Evolutionary conservation across 92 coral and sea anemone genomes (phyloP).

Genomic region (Epizoanthus scotinus): DNA sequence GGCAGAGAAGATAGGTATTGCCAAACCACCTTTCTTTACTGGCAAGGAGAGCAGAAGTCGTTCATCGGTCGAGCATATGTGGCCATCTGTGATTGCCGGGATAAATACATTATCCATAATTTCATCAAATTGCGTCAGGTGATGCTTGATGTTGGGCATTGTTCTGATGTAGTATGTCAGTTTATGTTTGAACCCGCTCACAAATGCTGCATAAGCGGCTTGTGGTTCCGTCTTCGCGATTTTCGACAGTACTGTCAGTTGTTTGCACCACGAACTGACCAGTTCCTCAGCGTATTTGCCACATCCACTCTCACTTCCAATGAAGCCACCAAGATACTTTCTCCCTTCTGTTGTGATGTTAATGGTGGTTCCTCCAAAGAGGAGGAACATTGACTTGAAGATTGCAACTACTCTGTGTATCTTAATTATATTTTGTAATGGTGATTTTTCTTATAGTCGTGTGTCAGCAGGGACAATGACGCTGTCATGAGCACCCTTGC

Average conservation of each 20-base stretch:
- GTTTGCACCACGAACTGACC: conserved; percentile 38
- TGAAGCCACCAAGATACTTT: conserved; percentile 44
- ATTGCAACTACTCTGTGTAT: background rate
- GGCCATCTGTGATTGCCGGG: conserved; percentile 50
- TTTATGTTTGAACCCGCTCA: conserved; percentile 36
- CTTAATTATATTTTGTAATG: too few relatives aligned
- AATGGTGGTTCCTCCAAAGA: conserved; percentile 9
- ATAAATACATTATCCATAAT: conserved; percentile 36
- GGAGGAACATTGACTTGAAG: background rate
- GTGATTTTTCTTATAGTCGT: too few relatives aligned
- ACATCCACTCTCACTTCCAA: conserved; percentile 44
- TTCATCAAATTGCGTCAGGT: background rate
- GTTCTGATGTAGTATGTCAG: conserved; percentile 50
- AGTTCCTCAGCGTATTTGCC: conserved; percentile 18
- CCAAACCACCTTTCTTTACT: conserved; percentile 52
- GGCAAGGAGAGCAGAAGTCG: conserved; percentile 56
- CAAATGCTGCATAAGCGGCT: too few relatives aligned
- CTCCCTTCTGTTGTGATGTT: conserved; percentile 54
- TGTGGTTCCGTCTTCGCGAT: conserved; percentile 47
- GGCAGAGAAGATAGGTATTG: too few relatives aligned
- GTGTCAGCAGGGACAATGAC: too few relatives aligned
- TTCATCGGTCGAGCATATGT: conserved; percentile 52
- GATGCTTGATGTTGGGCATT: conserved; percentile 43
- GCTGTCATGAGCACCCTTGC: too few relatives aligned
- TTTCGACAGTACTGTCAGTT: conserved; percentile 35